Evolutionary conservation across 2,113 vertebrate species (phyloP).

Genomic region (Callithrix jacchus): DNA sequence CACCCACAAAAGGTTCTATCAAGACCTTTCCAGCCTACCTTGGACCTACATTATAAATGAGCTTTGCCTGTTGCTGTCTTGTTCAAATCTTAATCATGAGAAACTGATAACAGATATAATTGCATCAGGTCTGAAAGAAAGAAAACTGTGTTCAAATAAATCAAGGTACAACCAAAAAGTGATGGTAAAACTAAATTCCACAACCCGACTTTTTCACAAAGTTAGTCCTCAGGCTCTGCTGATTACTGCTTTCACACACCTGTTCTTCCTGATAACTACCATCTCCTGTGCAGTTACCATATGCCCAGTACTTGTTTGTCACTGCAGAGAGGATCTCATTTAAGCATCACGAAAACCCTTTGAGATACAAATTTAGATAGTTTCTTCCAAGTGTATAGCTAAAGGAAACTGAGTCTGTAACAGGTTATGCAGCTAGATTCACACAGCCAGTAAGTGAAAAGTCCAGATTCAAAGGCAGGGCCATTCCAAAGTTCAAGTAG

Average conservation of each 20-base stretch:
- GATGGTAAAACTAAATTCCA: not conserved
- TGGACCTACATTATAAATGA: not conserved
- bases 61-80: not conserved
- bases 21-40: not conserved
- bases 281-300: not conserved
- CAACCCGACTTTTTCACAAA: not conserved
- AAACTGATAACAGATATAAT: not conserved
- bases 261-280: not conserved
- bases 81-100: not conserved
- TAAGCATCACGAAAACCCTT: not conserved
- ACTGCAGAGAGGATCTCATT: not conserved
- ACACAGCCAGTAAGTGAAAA: not conserved
- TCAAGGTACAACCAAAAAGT: not conserved
- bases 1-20: not conserved
- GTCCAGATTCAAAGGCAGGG: not conserved
- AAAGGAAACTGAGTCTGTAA: not conserved
- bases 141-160: not conserved
- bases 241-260: too few species aligned
- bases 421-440: not conserved
- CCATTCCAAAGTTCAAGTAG: not conserved
- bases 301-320: not conserved
- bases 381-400: not conserved
- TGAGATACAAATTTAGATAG: not conserved
- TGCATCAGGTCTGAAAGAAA: not conserved
- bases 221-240: not conserved